Evolutionary conservation across 2,888 invertebrate genomes (phyloP).

Genomic region (Silvanus unidentatus): DNA sequence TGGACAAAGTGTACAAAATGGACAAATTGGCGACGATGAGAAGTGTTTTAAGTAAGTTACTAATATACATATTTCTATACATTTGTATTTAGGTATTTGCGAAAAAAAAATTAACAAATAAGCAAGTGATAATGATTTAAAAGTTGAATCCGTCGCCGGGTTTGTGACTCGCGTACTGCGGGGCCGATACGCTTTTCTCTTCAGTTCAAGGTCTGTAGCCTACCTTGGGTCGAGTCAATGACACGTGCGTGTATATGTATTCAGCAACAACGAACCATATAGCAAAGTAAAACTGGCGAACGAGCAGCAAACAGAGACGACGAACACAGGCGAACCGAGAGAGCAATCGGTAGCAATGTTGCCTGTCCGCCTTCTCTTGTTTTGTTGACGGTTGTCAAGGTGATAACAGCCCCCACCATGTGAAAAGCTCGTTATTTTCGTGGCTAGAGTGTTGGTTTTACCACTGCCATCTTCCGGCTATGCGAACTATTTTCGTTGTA

Average conservation of each 20-base stretch:
- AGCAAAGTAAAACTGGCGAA: conserved; percentile 13
- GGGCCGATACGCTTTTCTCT: conserved; percentile 5
- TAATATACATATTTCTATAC: conserved; percentile 27
- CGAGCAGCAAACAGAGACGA: neutral
- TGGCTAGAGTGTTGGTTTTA: too few species aligned
- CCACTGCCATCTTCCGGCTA: too few species aligned
- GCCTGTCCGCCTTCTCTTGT: neutral
- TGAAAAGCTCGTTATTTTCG: too few species aligned
- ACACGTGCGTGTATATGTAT: conserved; percentile 39
- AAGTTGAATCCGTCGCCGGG: too few species aligned
- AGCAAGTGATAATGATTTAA: too few species aligned
- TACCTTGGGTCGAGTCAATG: conserved; percentile 49
- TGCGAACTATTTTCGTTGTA: conserved; percentile 24
- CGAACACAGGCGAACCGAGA: too few species aligned
- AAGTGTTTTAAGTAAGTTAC: conserved; percentile 82
- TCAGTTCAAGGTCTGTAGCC: conserved; percentile 44
- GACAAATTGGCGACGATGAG: conserved; percentile 57
- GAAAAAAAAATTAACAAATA: too few species aligned
- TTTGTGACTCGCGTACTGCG: too few species aligned
- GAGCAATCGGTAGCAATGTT: neutral
- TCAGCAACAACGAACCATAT: conserved; percentile 6
- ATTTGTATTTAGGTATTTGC: too few species aligned
- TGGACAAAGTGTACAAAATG: conserved; percentile 48
- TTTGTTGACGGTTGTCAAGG: conserved; percentile 39
- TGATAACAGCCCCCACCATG: conserved; percentile 27